Evolutionary conservation across 2,888 invertebrate species (phyloP), one percentile per base, ranked within the genome.

Genomic region (Acleris emargana): DNA sequence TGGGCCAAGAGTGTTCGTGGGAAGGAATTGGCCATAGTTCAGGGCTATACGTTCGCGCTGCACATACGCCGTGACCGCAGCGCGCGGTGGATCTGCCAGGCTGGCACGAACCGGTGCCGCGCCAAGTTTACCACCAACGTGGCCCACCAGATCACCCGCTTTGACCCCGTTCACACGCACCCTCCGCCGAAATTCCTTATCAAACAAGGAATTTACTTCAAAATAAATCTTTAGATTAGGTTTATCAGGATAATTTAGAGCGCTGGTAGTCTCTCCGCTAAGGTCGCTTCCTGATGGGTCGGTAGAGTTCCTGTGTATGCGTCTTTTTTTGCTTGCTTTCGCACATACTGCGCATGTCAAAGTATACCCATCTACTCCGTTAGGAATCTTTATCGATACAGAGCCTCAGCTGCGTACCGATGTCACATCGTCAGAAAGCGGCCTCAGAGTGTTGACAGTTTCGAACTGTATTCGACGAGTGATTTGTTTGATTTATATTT

Each of bases 21-120:
- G 3, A 80, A 77, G 53, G 69, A 73, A 20, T 28, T 81, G 18
- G 74, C 78, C 0, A 63, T 82, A 1, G 53, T 77, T 17, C 67
- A 72, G 16, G 76, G 76, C 0, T 76, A 76, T 59, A 76, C 79
- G 0, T 82, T 73, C 68, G 38, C 78, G 76, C 67, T 74, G 75
- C 5, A 38, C 54, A 68, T 13, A 22, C 58, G 1, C 50, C 59
- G 38, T 13, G 13, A 38, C 38, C 38, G 38, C 11, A 38, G 38
- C 1, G 38, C 32, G 2, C 54, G 53, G 7, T 70, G 67, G 62
- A 51, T 51, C 11, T 51, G 50, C 50, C 18, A 18, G 50, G 7
- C 18, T 13, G 50, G 50, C 50, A 51, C 50, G 16, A 51, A 51
- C 22, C 50, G 38, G 28, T 52, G 52, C 28, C 52, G 52, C 16